phyloP scores from a whole-genome alignment of 2,888 invertebrate species.

The Helleia helle region DNA sequence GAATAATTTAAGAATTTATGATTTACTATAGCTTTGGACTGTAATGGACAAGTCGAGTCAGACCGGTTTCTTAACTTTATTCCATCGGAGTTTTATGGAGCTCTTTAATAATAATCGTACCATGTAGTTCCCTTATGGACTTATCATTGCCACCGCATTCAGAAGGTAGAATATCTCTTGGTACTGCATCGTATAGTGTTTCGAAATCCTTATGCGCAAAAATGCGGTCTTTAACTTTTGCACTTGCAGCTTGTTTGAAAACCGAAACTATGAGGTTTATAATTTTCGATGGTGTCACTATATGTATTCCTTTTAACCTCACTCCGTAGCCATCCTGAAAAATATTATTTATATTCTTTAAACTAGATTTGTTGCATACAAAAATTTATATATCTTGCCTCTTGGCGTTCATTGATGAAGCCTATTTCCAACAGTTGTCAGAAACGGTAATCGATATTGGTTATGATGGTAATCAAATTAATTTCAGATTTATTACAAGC shows the following conservation, averaged over 20 bases:
- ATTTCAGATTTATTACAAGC: no score
- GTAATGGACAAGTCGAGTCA: not conserved
- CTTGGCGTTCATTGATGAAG: no score
- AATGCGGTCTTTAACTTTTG: constrained; percentile 35
- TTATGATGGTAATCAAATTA: no score
- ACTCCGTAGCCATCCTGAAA: constrained; percentile 34
- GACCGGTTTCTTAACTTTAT: not conserved
- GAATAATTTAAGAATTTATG: not conserved
- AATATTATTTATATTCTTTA: no score
- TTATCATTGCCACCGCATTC: constrained; percentile 31
- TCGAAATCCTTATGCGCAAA: constrained; percentile 29
- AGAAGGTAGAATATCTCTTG: constrained; percentile 27
- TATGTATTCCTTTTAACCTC: constrained; percentile 34
- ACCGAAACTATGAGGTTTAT: constrained; percentile 28
- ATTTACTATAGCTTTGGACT: not conserved
- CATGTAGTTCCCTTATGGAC: constrained; percentile 16
- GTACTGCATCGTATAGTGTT: constrained; percentile 26
- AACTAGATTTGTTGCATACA: no score
- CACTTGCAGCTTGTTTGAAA: constrained; percentile 33
- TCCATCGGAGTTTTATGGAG: not conserved
- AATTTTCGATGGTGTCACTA: constrained; percentile 34
- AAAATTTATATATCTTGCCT: no score
- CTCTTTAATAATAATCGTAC: constrained; percentile 17
- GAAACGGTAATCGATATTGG: no score
- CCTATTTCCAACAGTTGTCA: no score